These are phyloP conservation scores for Aix galericulata DNA, from an alignment of 2,113 vertebrate genomes.

Conservation along the genomic window DNA sequence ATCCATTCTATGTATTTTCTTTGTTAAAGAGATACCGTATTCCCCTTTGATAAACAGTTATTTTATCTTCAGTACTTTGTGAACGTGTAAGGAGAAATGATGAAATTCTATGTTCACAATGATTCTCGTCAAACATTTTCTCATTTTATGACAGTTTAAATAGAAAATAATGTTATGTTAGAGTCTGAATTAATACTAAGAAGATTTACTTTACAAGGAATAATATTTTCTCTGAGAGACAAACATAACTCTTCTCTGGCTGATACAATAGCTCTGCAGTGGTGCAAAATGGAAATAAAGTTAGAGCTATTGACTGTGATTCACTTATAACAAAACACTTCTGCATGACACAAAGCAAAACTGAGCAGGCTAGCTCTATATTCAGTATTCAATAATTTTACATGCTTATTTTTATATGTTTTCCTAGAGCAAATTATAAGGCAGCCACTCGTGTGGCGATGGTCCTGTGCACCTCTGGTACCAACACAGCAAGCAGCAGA, in stretches of 20 bases:
- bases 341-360: not conserved
- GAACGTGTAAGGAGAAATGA: not conserved
- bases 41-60: not conserved
- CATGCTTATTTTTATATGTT: not conserved
- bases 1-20: not conserved
- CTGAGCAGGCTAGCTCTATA: not conserved
- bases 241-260: not conserved
- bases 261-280: not conserved
- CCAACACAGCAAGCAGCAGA: not conserved
- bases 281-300: not conserved
- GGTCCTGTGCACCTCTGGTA: fast-evolving
- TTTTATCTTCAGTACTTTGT: not conserved
- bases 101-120: not conserved
- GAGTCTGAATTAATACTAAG: not conserved
- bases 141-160: not conserved
- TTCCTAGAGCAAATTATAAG: not conserved
- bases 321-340: not conserved
- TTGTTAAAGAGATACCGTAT: not conserved
- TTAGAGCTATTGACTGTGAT: not conserved
- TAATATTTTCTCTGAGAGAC: not conserved
- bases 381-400: not conserved
- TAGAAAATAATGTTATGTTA: not conserved
- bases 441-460: fast-evolving
- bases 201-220: not conserved
- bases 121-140: not conserved